Conservation (phyloP, 2,797 vertebrate genomes). For the Melanotaenia boesemani region DNA sequence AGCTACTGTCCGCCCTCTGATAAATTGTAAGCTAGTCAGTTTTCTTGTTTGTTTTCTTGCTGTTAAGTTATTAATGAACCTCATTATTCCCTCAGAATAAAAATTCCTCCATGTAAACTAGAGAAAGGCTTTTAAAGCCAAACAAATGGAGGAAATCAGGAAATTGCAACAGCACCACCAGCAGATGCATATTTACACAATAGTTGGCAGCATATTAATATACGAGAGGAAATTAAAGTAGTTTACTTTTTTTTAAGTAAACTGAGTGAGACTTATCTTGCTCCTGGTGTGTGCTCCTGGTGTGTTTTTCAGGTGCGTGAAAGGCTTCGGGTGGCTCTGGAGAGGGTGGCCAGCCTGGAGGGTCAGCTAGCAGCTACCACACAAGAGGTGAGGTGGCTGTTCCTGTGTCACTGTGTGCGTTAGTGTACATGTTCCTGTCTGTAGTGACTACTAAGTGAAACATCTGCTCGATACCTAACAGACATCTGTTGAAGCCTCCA, state of each 20-base stretch:
- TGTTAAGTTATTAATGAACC: constrained; percentile 23
- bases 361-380: constrained; percentile 90
- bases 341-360: constrained; percentile 92
- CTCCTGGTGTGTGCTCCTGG: constrained; percentile 9
- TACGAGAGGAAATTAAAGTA: constrained; percentile 1
- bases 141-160: constrained; percentile 8
- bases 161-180: constrained; percentile 2
- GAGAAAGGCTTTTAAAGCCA: constrained; percentile 26
- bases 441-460: constrained; percentile 41
- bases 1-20: neutral
- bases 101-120: constrained; percentile 11
- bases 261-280: neutral
- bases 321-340: constrained; percentile 91
- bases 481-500: constrained; percentile 52
- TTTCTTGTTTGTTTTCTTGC: constrained; percentile 13
- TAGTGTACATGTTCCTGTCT: neutral
- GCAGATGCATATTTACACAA: neutral
- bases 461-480: constrained; percentile 52
- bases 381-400: constrained; percentile 86
- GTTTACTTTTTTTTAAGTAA: neutral
- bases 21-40: constrained; percentile 7
- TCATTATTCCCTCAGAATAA: constrained; percentile 19
- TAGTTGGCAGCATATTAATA: constrained; percentile 8
- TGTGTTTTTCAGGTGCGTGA: constrained; percentile 89
- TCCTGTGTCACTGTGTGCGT: neutral